Conservation (phyloP, 2,113 vertebrate species). For the Labeo rohita region DNA sequence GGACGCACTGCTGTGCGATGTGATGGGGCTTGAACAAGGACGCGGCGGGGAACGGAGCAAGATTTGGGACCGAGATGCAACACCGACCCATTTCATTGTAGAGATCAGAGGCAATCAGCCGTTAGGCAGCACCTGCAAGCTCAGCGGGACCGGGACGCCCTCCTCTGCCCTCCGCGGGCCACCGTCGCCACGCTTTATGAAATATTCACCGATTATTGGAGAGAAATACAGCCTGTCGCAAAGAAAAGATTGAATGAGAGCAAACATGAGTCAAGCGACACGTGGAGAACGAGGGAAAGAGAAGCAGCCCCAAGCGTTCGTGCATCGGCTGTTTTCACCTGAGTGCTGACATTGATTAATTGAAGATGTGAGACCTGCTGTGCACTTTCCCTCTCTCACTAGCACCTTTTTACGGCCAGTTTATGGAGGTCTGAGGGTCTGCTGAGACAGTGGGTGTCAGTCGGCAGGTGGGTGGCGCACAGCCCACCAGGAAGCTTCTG, state of each 20-base stretch:
- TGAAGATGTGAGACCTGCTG: conserved; percentile 36
- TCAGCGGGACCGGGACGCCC: conserved; percentile 7
- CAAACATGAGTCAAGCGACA: conserved; percentile 25
- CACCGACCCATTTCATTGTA: conserved; percentile 6
- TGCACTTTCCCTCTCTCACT: background rate
- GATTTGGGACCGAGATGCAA: conserved; percentile 1
- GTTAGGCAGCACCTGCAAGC: conserved; percentile 25
- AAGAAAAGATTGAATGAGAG: background rate
- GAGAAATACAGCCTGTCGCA: conserved; percentile 5
- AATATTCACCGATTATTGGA: conserved; percentile 31
- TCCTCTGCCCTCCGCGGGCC: background rate
- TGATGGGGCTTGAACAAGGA: conserved; percentile 20
- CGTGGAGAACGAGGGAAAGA: background rate
- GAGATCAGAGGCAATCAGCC: conserved; percentile 32
- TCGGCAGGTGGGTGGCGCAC: background rate
- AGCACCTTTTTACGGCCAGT: background rate
- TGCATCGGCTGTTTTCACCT: background rate
- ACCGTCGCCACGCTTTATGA: background rate
- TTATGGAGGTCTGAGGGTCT: conserved; percentile 4
- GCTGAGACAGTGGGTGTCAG: background rate
- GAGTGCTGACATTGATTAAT: conserved; percentile 44
- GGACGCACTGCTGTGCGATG: background rate
- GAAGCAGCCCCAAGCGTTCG: background rate
- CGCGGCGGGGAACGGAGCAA: background rate
- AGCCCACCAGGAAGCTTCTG: background rate